Percentiles rank a stretch among this genome's conserved stretches.
Evolutionary conservation across 2,113 vertebrate genomes (phyloP).

Genomic region (Aegypius monachus): DNA sequence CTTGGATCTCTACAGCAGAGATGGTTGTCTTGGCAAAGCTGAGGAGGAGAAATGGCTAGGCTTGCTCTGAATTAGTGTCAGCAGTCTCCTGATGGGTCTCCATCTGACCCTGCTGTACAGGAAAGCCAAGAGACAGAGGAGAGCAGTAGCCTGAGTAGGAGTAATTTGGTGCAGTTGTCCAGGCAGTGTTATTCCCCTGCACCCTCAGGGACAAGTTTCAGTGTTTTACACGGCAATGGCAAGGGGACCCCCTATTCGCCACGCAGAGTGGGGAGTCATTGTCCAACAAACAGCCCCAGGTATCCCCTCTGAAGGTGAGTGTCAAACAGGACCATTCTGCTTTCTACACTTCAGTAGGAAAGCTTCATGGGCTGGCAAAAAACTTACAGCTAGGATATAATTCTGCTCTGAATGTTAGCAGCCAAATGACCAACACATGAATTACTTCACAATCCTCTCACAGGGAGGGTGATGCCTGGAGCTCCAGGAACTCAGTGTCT

Average conservation of each 20-base stretch:
- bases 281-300: background rate
- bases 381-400: background rate
- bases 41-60: background rate
- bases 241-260: background rate
- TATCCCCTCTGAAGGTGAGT: background rate
- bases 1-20: background rate
- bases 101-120: background rate
- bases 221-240: background rate
- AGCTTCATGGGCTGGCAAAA: background rate
- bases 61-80: background rate
- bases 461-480: background rate
- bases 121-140: background rate
- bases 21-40: background rate
- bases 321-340: background rate
- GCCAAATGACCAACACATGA: background rate
- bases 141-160: background rate
- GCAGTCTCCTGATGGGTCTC: background rate
- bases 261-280: accelerated
- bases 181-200: background rate
- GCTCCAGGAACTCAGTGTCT: background rate
- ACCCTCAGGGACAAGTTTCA: background rate
- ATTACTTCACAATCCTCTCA: background rate
- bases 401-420: background rate
- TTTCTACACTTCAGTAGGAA: background rate
- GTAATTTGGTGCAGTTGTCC: background rate